Evolutionary conservation across 2,797 vertebrate genomes (phyloP).

Genomic region (Notolepis coatsorum): DNA sequence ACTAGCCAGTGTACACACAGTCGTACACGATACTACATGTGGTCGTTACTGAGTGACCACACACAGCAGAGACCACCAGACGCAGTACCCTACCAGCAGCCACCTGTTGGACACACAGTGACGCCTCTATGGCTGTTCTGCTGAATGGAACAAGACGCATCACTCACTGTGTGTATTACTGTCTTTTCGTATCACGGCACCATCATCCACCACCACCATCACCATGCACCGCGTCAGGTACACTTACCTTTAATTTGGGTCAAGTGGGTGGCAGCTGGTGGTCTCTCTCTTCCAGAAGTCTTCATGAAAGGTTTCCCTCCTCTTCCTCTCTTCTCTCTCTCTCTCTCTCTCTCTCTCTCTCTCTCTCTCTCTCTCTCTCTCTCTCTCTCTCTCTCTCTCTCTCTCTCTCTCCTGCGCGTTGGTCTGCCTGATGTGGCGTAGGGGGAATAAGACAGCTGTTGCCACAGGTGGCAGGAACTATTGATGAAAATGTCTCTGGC

Average conservation of each 20-base stretch:
- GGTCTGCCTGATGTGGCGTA: too few relatives aligned
- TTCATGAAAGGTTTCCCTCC: slow-evolving; percentile 59
- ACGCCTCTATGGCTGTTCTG: slow-evolving; percentile 9
- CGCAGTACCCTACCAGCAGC: slow-evolving; percentile 44
- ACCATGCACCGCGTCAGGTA: slow-evolving; percentile 32
- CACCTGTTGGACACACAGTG: slow-evolving; percentile 79
- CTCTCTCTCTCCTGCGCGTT: too few relatives aligned
- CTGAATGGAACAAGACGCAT: slow-evolving; percentile 11
- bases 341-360: not conserved
- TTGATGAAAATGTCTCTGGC: slow-evolving; percentile 55
- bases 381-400: slow-evolving; percentile 13
- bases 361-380: slow-evolving; percentile 25
- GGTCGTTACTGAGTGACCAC: slow-evolving; percentile 59
- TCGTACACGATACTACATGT: too few relatives aligned
- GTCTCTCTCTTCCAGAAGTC: slow-evolving; percentile 65
- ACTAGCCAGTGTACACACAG: too few relatives aligned
- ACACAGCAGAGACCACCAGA: slow-evolving; percentile 33
- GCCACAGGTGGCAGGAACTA: slow-evolving; percentile 80
- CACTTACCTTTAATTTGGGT: slow-evolving; percentile 86
- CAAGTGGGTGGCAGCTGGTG: slow-evolving; percentile 46
- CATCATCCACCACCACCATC: slow-evolving; percentile 33
- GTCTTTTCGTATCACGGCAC: not conserved
- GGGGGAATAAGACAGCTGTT: slow-evolving; percentile 67
- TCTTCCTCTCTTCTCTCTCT: slow-evolving; percentile 19
- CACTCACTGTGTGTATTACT: not conserved